These are phyloP conservation scores for Oreortyx pictus DNA, from an alignment of 2,797 vertebrate species.

Conservation along the genomic window DNA sequence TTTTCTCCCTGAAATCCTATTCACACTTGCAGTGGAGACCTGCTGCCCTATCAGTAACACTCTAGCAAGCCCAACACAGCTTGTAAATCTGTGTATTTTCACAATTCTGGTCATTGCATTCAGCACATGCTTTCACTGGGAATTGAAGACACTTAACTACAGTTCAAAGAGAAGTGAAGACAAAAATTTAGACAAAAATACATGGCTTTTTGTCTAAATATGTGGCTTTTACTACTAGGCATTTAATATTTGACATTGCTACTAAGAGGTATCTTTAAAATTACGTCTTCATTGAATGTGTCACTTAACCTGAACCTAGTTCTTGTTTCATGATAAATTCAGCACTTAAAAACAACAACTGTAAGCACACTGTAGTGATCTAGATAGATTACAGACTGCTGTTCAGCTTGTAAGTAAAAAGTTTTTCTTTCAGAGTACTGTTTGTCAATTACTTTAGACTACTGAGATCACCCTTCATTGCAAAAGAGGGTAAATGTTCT, in stretches of 20 bases:
- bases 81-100: not conserved
- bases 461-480: not conserved
- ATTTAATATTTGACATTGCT: no score
- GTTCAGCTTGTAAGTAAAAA: not conserved
- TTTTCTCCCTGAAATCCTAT: not conserved
- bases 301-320: not conserved
- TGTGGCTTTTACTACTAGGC: not conserved
- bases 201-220: not conserved
- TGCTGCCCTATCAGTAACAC: not conserved
- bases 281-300: not conserved
- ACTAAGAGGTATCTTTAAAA: not conserved
- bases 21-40: not conserved
- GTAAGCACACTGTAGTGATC: fast-evolving
- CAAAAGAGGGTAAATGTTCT: not conserved
- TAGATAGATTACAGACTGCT: not conserved
- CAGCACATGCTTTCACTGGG: not conserved
- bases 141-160: not conserved
- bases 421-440: not conserved
- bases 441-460: not conserved
- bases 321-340: not conserved
- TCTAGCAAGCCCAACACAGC: not conserved
- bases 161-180: not conserved
- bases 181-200: not conserved
- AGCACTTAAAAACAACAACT: not conserved
- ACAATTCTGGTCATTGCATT: not conserved